Percentiles rank a stretch among this genome's conserved stretches.
These are phyloP conservation scores for Thyatira batis DNA, from an alignment of 2,888 invertebrate species.

Conservation along the genomic window DNA sequence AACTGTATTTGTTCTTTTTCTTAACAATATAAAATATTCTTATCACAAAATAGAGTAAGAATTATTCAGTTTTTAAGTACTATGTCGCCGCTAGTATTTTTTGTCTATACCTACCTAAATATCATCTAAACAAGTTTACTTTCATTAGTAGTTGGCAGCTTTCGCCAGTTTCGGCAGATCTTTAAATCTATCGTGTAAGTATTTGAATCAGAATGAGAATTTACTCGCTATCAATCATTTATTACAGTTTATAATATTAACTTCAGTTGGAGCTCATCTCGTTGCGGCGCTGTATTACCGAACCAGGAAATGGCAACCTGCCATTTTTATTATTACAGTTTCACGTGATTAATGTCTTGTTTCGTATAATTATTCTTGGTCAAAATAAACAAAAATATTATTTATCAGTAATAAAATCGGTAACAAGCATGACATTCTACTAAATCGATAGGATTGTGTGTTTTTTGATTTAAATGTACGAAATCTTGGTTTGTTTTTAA, in stretches of 20 bases:
- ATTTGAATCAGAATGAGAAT: conserved; percentile 29
- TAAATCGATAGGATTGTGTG: too few species aligned
- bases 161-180: conserved; percentile 23
- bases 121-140: conserved; percentile 30
- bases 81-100: too few species aligned
- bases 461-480: too few species aligned
- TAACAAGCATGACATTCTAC: too few species aligned
- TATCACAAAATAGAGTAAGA: too few species aligned
- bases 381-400: neutral
- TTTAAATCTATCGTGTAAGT: conserved; percentile 21
- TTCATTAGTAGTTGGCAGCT: conserved; percentile 30
- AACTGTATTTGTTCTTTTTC: too few species aligned
- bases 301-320: conserved; percentile 19
- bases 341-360: neutral
- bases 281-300: conserved; percentile 21
- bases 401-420: too few species aligned
- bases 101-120: too few species aligned
- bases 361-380: neutral
- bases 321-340: conserved; percentile 7
- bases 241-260: conserved; percentile 9
- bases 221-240: conserved; percentile 19
- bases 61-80: too few species aligned
- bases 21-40: too few species aligned
- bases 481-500: too few species aligned
- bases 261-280: conserved; percentile 2